These are phyloP conservation scores for Xestia xanthographa DNA, from an alignment of 2,888 invertebrate genomes.

Conservation along the genomic window DNA sequence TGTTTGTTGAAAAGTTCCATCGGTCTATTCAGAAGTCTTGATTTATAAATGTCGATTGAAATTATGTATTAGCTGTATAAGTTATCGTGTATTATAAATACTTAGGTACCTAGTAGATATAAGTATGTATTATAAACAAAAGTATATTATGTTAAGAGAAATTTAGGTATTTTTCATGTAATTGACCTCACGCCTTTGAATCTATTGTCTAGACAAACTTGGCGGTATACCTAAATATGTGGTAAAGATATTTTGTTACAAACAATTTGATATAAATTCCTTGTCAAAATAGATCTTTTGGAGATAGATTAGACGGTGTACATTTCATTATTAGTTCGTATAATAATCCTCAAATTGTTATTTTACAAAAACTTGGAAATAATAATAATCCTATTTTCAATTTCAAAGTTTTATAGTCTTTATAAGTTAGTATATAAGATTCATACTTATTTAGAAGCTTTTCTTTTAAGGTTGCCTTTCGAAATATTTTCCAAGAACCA, in stretches of 20 bases:
- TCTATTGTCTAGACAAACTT: slow-evolving; percentile 20
- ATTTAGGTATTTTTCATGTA: slow-evolving; percentile 4
- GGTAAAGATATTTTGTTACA: slow-evolving; percentile 21
- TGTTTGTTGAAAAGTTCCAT: too few relatives aligned
- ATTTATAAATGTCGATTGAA: too few relatives aligned
- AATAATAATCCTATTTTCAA: neutral
- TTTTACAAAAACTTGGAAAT: neutral
- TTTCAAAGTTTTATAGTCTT: neutral
- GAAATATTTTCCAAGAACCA: slow-evolving; percentile 24
- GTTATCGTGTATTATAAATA: too few relatives aligned
- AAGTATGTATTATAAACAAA: neutral
- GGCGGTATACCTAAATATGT: neutral
- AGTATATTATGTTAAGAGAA: neutral
- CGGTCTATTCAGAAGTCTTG: too few relatives aligned
- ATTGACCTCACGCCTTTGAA: neutral
- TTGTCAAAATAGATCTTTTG: neutral
- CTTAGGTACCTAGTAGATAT: too few relatives aligned
- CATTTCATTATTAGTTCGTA: too few relatives aligned
- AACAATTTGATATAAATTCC: neutral
- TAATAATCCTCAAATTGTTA: neutral
- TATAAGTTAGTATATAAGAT: neutral
- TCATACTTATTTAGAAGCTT: neutral
- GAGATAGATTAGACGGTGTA: slow-evolving; percentile 13
- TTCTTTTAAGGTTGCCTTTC: slow-evolving; percentile 5
- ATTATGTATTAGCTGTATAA: too few relatives aligned